Conservation (phyloP, 2,797 vertebrate genomes). For the Channallabes apus region DNA sequence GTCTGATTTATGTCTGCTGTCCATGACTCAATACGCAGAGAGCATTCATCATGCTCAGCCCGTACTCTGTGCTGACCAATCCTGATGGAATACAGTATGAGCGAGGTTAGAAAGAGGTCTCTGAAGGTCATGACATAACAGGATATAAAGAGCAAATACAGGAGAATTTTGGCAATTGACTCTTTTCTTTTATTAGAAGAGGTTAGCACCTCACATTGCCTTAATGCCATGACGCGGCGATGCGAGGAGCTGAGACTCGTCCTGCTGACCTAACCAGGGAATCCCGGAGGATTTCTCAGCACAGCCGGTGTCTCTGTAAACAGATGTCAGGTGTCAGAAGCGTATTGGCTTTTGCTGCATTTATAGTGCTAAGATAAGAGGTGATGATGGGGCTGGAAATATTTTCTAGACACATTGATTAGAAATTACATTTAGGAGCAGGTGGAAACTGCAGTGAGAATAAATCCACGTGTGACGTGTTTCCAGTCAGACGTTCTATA, state of each 20-base stretch:
- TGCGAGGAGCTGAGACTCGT: neutral
- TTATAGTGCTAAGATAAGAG: neutral
- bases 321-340: neutral
- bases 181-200: neutral
- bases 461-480: neutral
- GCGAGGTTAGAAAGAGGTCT: neutral
- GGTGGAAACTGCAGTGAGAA: neutral
- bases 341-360: neutral
- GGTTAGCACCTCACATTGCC: neutral
- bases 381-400: neutral
- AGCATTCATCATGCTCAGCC: neutral
- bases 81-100: neutral
- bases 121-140: neutral
- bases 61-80: neutral
- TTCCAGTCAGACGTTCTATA: neutral
- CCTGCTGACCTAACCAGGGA: neutral
- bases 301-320: neutral
- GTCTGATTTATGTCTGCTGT: slow-evolving; percentile 11
- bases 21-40: neutral
- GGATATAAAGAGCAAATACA: neutral
- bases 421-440: neutral
- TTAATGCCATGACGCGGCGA: neutral
- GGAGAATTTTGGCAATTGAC: too few relatives aligned
- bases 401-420: neutral
- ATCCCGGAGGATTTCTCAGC: neutral